A percentile compares a stretch with the other conserved stretches of the same genome.
Evolutionary conservation across 2,797 vertebrate species (phyloP).

Genomic region (Enteromius argenteus): DNA sequence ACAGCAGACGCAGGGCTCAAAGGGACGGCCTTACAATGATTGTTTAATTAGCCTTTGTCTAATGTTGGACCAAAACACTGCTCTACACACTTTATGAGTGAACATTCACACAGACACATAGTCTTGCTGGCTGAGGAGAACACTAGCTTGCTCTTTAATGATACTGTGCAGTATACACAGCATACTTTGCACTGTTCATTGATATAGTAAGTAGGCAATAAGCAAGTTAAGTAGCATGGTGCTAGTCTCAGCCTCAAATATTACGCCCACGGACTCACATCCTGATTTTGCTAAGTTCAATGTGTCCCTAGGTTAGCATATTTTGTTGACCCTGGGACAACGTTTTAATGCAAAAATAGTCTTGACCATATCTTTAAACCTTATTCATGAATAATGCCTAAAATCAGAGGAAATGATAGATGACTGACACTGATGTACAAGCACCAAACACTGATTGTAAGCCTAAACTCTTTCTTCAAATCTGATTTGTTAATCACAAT

Average conservation of each 20-base stretch:
- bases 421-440: too few species aligned
- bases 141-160: not conserved
- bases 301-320: too few species aligned
- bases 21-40: conserved; percentile 69
- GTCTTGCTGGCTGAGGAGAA: not conserved
- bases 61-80: conserved; percentile 67
- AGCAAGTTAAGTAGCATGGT: not conserved
- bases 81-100: conserved; percentile 32
- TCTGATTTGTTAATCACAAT: too few species aligned
- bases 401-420: too few species aligned
- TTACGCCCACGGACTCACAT: too few species aligned
- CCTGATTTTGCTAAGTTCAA: too few species aligned
- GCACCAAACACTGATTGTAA: too few species aligned
- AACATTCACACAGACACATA: conserved; percentile 9
- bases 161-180: not conserved
- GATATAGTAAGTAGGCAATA: not conserved
- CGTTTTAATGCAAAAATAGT: too few species aligned
- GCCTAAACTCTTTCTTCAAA: too few species aligned
- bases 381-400: too few species aligned
- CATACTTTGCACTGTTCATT: not conserved
- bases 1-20: conserved; percentile 74
- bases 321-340: too few species aligned
- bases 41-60: conserved; percentile 84
- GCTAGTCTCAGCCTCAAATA: not conserved
- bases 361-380: too few species aligned